phyloP scores from a whole-genome alignment of 2,113 vertebrate species.

The Mobula hypostoma region DNA sequence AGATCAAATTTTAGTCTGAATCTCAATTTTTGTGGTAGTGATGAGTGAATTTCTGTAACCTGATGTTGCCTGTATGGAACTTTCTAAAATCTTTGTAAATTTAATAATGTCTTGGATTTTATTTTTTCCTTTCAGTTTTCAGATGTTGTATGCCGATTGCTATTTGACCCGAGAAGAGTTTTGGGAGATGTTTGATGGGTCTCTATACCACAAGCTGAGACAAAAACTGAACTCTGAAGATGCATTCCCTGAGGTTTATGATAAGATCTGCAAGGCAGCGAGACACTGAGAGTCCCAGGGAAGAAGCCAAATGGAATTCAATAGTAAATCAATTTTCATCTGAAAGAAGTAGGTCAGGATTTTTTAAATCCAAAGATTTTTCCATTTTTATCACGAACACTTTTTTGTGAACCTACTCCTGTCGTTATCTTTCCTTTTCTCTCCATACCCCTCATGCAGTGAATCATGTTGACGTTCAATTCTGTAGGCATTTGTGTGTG shows the following conservation, averaged over 20 bases:
- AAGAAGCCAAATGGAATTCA: not conserved
- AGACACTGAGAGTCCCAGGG: constrained; percentile 67
- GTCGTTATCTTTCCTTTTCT: not conserved
- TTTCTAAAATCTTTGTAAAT: not conserved
- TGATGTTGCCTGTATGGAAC: no score
- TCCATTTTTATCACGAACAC: not conserved
- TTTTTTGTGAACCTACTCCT: not conserved
- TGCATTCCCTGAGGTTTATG: constrained; percentile 92
- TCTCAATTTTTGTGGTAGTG: no score
- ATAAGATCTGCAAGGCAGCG: constrained; percentile 96
- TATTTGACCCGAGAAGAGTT: constrained; percentile 94
- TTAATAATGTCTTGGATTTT: not conserved
- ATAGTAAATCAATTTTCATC: not conserved
- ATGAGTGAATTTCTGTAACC: no score
- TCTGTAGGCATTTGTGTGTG: not conserved
- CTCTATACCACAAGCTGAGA: constrained; percentile 79
- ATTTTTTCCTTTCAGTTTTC: constrained; percentile 65
- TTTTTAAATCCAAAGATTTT: not conserved
- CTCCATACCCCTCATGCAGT: not conserved
- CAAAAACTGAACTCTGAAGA: constrained; percentile 75
- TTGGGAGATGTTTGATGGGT: constrained; percentile 97
- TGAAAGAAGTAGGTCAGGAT: not conserved
- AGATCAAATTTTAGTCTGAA: no score
- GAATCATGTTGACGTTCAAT: not conserved
- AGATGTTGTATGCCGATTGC: constrained; percentile 96